Percentiles rank a stretch among this genome's conserved stretches.
These are phyloP conservation scores for Tiliacea aurago DNA, from an alignment of 2,888 invertebrate genomes.

Conservation along the genomic window DNA sequence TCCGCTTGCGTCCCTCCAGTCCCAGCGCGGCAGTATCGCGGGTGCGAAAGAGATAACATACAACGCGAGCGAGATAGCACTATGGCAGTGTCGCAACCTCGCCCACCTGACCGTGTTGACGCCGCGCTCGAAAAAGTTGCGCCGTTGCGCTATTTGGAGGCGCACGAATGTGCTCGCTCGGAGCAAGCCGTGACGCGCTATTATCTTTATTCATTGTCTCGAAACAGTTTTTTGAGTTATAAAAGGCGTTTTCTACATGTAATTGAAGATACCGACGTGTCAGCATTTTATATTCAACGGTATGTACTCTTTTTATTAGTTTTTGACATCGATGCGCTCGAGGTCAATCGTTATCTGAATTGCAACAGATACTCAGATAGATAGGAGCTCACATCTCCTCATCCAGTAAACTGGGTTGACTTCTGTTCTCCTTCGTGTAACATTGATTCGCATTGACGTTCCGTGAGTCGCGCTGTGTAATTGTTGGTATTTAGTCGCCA, in stretches of 20 bases:
- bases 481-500: slow-evolving; percentile 90
- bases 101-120: slow-evolving; percentile 91
- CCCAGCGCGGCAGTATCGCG: slow-evolving; percentile 67
- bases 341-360: slow-evolving; percentile 78
- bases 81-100: slow-evolving; percentile 90
- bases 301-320: slow-evolving; percentile 75
- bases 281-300: slow-evolving; percentile 73
- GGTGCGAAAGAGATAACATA: slow-evolving; percentile 81
- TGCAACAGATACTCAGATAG: slow-evolving; percentile 76
- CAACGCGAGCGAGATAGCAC: slow-evolving; percentile 77
- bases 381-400: slow-evolving; percentile 72
- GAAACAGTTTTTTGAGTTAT: slow-evolving; percentile 77
- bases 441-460: slow-evolving; percentile 77
- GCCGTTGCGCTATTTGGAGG: slow-evolving; percentile 90
- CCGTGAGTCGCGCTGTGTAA: slow-evolving; percentile 81
- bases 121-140: slow-evolving; percentile 90
- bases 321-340: slow-evolving; percentile 65
- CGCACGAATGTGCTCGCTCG: slow-evolving; percentile 88
- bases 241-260: slow-evolving; percentile 68
- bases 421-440: slow-evolving; percentile 72
- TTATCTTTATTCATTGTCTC: slow-evolving; percentile 83
- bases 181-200: slow-evolving; percentile 85
- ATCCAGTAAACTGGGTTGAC: slow-evolving; percentile 68
- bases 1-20: slow-evolving; percentile 80
- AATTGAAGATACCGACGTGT: slow-evolving; percentile 71